A percentile compares a stretch with the other conserved stretches of the same genome.
phyloP scores from a whole-genome alignment of 2,797 vertebrate genomes.

The Megalops cyprinoides region DNA sequence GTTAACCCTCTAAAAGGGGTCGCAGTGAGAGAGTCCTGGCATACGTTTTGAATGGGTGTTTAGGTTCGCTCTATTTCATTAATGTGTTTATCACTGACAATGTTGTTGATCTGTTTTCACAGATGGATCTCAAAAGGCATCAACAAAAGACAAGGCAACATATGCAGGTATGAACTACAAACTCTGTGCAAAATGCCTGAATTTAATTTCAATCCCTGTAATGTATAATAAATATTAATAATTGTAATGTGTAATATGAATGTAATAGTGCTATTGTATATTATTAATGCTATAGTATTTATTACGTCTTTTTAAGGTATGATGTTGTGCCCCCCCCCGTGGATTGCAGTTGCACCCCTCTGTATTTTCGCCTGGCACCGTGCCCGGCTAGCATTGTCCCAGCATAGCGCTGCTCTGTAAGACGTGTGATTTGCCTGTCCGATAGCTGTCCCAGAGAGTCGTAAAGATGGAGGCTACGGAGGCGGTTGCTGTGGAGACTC shows the following conservation, averaged over 20 bases:
- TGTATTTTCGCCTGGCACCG: too few relatives aligned
- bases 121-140: slow-evolving; percentile 71
- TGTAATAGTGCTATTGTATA: too few relatives aligned
- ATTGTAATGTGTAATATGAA: too few relatives aligned
- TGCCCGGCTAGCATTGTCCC: not conserved
- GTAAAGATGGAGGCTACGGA: slow-evolving; percentile 63
- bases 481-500: slow-evolving; percentile 70
- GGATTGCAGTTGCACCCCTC: too few relatives aligned
- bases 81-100: not conserved
- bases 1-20: too few relatives aligned
- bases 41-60: not conserved
- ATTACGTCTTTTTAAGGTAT: too few relatives aligned
- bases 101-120: not conserved
- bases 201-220: too few relatives aligned
- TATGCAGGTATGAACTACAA: slow-evolving; percentile 78
- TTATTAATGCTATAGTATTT: too few relatives aligned
- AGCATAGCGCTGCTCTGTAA: not conserved
- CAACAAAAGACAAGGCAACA: slow-evolving; percentile 88
- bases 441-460: slow-evolving; percentile 64
- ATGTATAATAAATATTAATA: too few relatives aligned
- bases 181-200: too few relatives aligned
- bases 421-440: not conserved
- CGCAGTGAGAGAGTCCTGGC: too few relatives aligned
- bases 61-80: not conserved
- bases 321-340: too few relatives aligned